These are phyloP conservation scores for Cephus runcator DNA, from an alignment of 2,888 invertebrate genomes.

Conservation along the genomic window DNA sequence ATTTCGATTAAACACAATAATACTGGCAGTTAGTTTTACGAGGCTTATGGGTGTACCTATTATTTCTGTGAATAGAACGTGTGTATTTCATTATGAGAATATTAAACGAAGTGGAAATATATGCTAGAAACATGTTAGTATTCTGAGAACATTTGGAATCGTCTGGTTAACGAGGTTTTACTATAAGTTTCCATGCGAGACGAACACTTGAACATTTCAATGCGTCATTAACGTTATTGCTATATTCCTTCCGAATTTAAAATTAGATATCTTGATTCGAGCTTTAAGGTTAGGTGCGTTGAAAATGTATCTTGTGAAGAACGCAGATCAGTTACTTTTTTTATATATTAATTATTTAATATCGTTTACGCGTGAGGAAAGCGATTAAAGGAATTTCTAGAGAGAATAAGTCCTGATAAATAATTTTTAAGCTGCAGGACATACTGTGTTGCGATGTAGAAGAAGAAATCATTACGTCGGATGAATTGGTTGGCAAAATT, in stretches of 20 bases:
- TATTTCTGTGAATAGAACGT: background rate
- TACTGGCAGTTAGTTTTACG: slow-evolving; percentile 9
- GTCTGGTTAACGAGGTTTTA: background rate
- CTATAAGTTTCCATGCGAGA: background rate
- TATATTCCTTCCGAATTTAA: background rate
- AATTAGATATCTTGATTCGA: background rate
- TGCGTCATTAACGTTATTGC: background rate
- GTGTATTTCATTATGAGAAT: background rate
- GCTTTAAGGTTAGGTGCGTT: background rate
- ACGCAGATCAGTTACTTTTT: background rate
- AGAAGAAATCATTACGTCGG: background rate
- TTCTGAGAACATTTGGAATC: background rate
- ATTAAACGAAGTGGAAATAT: background rate
- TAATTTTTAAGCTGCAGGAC: background rate
- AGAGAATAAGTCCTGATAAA: background rate
- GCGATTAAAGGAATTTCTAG: background rate
- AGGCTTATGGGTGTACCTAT: background rate
- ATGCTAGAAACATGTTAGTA: background rate
- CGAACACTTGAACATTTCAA: background rate
- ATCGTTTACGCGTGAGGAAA: background rate
- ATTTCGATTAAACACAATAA: slow-evolving; percentile 8
- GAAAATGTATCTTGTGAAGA: background rate
- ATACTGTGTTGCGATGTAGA: background rate
- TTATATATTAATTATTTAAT: background rate
- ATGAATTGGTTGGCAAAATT: background rate